Evolutionary conservation across 2,888 invertebrate species (phyloP), one percentile per base, ranked within the genome.

Genomic region (Euzophera pinguis): DNA sequence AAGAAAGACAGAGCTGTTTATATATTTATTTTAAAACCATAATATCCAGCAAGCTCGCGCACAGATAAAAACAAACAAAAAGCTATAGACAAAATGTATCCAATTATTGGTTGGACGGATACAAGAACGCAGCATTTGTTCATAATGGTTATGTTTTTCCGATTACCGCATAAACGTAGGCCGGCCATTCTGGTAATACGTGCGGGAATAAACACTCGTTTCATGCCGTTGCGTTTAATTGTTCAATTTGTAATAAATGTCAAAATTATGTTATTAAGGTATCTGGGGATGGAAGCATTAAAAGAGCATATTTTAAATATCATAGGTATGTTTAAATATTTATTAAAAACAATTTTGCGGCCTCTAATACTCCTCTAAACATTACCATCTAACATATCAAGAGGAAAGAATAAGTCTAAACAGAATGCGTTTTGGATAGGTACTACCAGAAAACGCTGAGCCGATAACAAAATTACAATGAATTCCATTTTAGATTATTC

Each of bases 71-170:
- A 22, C 22, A 32, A 32, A 32, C 32, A 32, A 10, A 8, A 1
- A 10, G 3, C 2, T 32, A 13, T 1, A 13, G 9, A 8, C 2
- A 14, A 29, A 13, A 2, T 29, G 14, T 12, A 29, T 42, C 22
- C 13, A 6, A 12, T 29, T 5, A 32, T 14, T 45, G 12, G 2
- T 14, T 14, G 29, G 29, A 14, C 14, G 38, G 13, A 14, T 8
- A 14, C 38, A 14, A 13, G 38, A 6, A 14, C 38, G 3, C 38
- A 38, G 3, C 38, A 38, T 32, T 29, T 10, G 43, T 32, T 45
- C 29, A 45, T 45, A 29, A 45, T 13, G 12, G 29, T 29, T 45
- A 45, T 45, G 43, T 29, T 45, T 45, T 45, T 32, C 29, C 43
- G 43, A 45, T 45, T 8, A 45, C 29, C 43, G 32, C 43, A 41